Conservation (phyloP, 2,113 vertebrate genomes). For the Petroica traversi region DNA sequence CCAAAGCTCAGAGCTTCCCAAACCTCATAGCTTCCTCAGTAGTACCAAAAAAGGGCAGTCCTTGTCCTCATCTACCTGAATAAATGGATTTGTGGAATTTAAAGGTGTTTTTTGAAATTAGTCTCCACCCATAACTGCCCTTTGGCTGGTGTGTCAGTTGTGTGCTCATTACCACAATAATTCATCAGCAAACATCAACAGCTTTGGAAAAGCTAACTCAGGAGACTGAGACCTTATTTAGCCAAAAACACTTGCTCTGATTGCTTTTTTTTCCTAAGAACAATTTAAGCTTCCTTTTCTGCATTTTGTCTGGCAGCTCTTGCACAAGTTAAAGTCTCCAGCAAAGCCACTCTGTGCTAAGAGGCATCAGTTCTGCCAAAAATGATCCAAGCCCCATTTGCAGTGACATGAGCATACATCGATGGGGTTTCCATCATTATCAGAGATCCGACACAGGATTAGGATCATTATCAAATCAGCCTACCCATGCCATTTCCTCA, state of each 20-base stretch:
- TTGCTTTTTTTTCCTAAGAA: background rate
- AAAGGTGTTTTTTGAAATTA: background rate
- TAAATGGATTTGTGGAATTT: background rate
- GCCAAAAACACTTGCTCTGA: background rate
- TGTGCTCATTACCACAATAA: background rate
- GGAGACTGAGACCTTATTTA: background rate
- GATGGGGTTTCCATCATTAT: slow-evolving; percentile 1
- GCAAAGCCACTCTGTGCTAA: background rate
- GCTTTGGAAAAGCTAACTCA: background rate
- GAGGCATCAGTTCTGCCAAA: background rate
- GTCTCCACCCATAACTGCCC: background rate
- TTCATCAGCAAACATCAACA: background rate
- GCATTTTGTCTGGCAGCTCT: background rate
- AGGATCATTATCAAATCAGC: slow-evolving; percentile 53
- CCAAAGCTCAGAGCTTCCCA: background rate
- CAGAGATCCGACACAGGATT: slow-evolving; percentile 32
- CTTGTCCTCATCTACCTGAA: background rate
- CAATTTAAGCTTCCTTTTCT: background rate
- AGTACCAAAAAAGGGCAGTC: background rate
- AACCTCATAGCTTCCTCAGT: background rate
- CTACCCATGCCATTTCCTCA: slow-evolving; percentile 30
- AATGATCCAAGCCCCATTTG: background rate
- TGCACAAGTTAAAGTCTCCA: background rate
- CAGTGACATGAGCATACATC: background rate
- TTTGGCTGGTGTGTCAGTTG: background rate